Base-by-base conservation (phyloP, 1,140 invertebrate genomes). In the Oncopodura yosiiana region DNA sequence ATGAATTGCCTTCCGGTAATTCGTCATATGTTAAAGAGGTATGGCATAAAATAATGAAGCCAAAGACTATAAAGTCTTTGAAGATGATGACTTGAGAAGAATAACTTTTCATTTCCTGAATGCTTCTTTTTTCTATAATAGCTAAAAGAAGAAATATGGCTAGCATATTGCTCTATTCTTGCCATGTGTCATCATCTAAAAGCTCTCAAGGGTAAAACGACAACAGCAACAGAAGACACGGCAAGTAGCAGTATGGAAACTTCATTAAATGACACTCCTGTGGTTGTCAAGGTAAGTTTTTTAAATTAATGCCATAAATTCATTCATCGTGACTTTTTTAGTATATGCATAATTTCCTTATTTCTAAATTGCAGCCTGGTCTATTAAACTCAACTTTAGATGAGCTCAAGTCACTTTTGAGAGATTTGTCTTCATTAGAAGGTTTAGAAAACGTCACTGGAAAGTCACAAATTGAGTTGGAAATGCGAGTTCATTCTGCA, bases 101-200 rank as follows among this genome's bases (percentile, higher is more conserved):
- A n/a, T n/a, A n/a, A n/a, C n/a, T n/a, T n/a, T n/a, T n/a, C n/a
- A n/a, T n/a, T n/a, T n/a, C n/a, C n/a, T n/a, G n/a, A n/a, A n/a
- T n/a, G n/a, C n/a, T 56, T 39, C 46, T 61, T 62, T 16, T 24
- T 55, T 53, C 58, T 54, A 19, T 66, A 64, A n/a, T 60, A 75
- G 73, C 58, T 77, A n/a, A 71, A 71, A 54, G 66, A 74, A 61
- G 76, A 77, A 65, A 66, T 76, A 2, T 67, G 74, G 38, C 67
- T 70, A 34, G 69, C 72, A 4, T 73, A 73, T 55, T 68, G 72
- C 21, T 67, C 73, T 52, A 61, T 77, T 14, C 62, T 72, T 51
- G 65, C 66, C 11, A 57, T 75, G 50, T 73, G 70, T 58, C 67
- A 71, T 21, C 69, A 73, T 42, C 60, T 76, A 14, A 63, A 63